Evolutionary conservation across 2,797 vertebrate species (phyloP), one percentile per base, ranked within the genome.

Genomic region (Sebastes dallii): DNA sequence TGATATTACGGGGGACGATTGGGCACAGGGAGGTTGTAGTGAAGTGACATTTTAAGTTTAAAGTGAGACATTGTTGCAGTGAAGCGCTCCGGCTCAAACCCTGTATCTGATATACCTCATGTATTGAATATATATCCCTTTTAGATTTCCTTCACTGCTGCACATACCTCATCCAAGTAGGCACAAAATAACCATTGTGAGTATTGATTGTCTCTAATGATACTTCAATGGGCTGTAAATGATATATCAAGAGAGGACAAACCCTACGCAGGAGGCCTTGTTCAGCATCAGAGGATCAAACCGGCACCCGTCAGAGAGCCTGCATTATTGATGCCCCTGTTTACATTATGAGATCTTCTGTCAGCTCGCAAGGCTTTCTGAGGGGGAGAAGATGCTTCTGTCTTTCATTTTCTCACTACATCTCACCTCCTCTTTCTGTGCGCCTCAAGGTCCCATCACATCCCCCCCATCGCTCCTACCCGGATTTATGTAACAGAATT

Each of bases 321-420:
- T 96, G 90, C 90, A 94, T 95, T 95, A 94, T 95, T 92, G 87
- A 96, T 94, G 88, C 58, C 61, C 79, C 65, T 94, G 93, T 94
- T 95, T 92, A 87, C 82, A 79, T 82, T 78, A 89, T 65, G 70
- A 91, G 86, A 84, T 91, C 85, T 80, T 86, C 85, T 89, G 89
- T 91, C 83, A 86, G 79, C 87, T 85, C 79, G 68, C 68, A 27
- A 69, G 79, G 73, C 77, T 77, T 88, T 80, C 58, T 54, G 84
- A 60, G 58, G 50, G 25, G 5, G 39, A 83, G 27, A 29, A 56
- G 42, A 79, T 78, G 52, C 20, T 54, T 85, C 68, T 72, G 10
- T 79, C 55, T 56, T 75, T 85, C 13, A 78, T 72, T 81, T 81
- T 89, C 68, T 77, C 66, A 64, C 64, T 72, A 59, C 75, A 36